Evolutionary conservation across 2,797 vertebrate genomes (phyloP).

Genomic region (Spinus pinus): DNA sequence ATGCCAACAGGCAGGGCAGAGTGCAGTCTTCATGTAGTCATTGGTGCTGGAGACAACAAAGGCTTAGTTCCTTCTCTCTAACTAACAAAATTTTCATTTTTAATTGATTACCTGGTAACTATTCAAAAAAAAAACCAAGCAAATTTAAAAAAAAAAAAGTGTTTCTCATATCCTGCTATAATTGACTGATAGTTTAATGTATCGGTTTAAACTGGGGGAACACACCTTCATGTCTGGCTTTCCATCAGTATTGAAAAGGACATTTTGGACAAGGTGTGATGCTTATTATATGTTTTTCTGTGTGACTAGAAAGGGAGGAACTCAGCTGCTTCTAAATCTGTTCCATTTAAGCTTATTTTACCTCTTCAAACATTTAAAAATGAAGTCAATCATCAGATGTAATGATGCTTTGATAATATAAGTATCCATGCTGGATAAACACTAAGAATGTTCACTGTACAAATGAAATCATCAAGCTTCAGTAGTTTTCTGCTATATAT

Average conservation of each 20-base stretch:
- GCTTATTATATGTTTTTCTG: not conserved
- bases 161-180: not conserved
- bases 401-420: not conserved
- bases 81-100: not conserved
- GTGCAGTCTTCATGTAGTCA: not conserved
- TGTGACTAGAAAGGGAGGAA: not conserved
- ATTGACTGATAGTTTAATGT: not conserved
- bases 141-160: not conserved
- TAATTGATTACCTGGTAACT: not conserved
- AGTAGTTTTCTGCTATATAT: not conserved
- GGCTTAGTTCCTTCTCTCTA: not conserved
- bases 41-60: not conserved
- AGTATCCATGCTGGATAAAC: not conserved
- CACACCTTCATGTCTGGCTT: not conserved
- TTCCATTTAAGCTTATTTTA: not conserved
- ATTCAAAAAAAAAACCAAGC: not conserved
- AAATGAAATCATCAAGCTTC: constrained; percentile 21
- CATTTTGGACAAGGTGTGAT: not conserved
- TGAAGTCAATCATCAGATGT: not conserved
- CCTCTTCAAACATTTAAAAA: not conserved
- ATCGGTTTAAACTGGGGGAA: not conserved
- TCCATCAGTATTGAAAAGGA: not conserved
- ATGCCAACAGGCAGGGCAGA: not conserved
- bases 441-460: not conserved
- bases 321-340: not conserved